A percentile compares a stretch with the other conserved stretches of the same genome.
Evolutionary conservation across 1,140 invertebrate genomes (phyloP).

Genomic region (Drosophila sulfurigaster): DNA sequence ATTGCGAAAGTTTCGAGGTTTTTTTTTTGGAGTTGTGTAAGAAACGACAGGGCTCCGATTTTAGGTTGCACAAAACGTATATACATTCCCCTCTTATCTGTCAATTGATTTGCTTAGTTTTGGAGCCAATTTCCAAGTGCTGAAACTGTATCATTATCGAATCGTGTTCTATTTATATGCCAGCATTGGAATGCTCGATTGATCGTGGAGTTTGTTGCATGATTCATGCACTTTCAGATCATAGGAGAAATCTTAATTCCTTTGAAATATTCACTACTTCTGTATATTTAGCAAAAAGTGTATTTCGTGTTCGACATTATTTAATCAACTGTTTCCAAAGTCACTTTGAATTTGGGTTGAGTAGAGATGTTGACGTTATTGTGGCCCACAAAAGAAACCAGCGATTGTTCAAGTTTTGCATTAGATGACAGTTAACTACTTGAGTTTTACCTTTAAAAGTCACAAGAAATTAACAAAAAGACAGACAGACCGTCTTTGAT

Average conservation of each 20-base stretch:
- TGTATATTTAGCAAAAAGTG: neutral
- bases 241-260: neutral
- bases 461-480: slow-evolving; percentile 24
- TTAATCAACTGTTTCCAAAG: neutral
- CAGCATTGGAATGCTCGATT: slow-evolving; percentile 3
- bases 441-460: slow-evolving; percentile 16
- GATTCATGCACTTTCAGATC: neutral
- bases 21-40: slow-evolving; percentile 26
- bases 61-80: neutral
- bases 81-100: neutral
- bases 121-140: no score
- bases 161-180: neutral
- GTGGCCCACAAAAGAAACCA: slow-evolving; percentile 11
- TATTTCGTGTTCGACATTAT: neutral
- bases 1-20: slow-evolving; percentile 34
- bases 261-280: neutral
- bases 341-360: slow-evolving; percentile 18
- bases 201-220: neutral
- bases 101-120: neutral
- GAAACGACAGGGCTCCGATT: slow-evolving; percentile 50
- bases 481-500: slow-evolving; percentile 1
- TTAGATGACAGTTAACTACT: slow-evolving; percentile 15
- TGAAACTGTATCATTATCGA: neutral
- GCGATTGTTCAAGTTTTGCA: slow-evolving; percentile 35
- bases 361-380: slow-evolving; percentile 4